A percentile compares a stretch with the other conserved stretches of the same genome.
Conservation (phyloP, 1,140 invertebrate genomes). For the Sitophilus oryzae region DNA sequence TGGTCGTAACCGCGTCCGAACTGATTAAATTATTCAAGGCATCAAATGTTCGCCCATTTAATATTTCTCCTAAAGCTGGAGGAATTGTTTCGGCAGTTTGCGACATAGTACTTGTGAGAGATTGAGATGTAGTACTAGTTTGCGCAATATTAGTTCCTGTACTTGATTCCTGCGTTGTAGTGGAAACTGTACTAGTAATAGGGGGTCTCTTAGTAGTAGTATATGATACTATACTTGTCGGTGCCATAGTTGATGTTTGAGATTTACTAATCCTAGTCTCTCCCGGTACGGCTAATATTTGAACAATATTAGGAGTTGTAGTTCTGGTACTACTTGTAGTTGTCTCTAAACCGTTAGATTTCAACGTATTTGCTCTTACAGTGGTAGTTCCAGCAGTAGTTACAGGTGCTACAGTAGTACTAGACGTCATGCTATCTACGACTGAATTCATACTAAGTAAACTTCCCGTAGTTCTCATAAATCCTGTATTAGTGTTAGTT, state of each 20-base stretch:
- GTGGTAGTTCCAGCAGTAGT: constrained; percentile 4
- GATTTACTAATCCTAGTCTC: constrained; percentile 20
- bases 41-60: constrained; percentile 34
- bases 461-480: constrained; percentile 14
- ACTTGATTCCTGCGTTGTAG: constrained; percentile 3
- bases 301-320: constrained; percentile 3
- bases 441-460: constrained; percentile 8
- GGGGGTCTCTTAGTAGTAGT: constrained; percentile 4
- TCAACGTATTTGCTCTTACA: too few species aligned
- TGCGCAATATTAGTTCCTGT: constrained; percentile 17
- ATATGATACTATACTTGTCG: constrained; percentile 10
- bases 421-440: constrained; percentile 17
- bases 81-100: constrained; percentile 18
- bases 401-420: constrained; percentile 9
- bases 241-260: constrained; percentile 11
- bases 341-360: too few species aligned
- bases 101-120: constrained; percentile 15
- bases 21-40: constrained; percentile 34
- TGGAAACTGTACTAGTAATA: background rate
- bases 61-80: constrained; percentile 31
- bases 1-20: constrained; percentile 8
- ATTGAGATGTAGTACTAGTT: constrained; percentile 13
- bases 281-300: constrained; percentile 14
- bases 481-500: too few species aligned
- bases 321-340: constrained; percentile 29